Evolutionary conservation across 2,113 vertebrate species (phyloP), one percentile per base, ranked within the genome.

Genomic region (Chaetodon trifascialis): DNA sequence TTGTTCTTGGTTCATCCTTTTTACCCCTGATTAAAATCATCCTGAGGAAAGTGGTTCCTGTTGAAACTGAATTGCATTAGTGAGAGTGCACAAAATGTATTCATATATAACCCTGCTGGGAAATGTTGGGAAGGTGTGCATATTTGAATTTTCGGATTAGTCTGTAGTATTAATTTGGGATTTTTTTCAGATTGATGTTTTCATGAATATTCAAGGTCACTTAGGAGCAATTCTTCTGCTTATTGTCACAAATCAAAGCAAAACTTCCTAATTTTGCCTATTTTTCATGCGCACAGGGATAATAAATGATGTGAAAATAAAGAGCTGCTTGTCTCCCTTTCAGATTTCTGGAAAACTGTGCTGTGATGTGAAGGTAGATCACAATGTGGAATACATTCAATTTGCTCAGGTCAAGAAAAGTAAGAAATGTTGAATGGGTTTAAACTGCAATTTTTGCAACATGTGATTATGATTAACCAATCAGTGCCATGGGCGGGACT

Each of bases 201-300:
- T 70, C 30, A 65, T 70, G 49, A 73, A 66, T 68, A 52, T 74
- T 54, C 30, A 71, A 76, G 47, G 21, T 49, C 30, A 40, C 6
- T 15, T 21, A 72, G 19, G 30, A 54, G 25, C 25, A 23, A 34
- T 52, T 75, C 2, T 15, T 44, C 36, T 62, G 7, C 19, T 52
- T 14, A 36, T 56, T 0, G 38, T 36, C 38, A 8, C 23, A 36
- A 30, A 51, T 73, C 51, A 64, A 55, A 65, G n/a, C 7, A 49
- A 38, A 74, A 11, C 40, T 19, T 25, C 34, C 2, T 16, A 14
- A 23, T 47, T 23, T 19, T 58, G 23, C 23, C 11, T 11, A 69
- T 60, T 46, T 42, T 30, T 30, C 30, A 30, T 3, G 30, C 30
- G 30, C 30, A 30, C 30, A 30, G 30, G 30, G 30, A 30, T 30